Percentiles rank a stretch among this genome's conserved stretches.
Evolutionary conservation across 2,797 vertebrate species (phyloP).

Genomic region (Pitangus sulphuratus): DNA sequence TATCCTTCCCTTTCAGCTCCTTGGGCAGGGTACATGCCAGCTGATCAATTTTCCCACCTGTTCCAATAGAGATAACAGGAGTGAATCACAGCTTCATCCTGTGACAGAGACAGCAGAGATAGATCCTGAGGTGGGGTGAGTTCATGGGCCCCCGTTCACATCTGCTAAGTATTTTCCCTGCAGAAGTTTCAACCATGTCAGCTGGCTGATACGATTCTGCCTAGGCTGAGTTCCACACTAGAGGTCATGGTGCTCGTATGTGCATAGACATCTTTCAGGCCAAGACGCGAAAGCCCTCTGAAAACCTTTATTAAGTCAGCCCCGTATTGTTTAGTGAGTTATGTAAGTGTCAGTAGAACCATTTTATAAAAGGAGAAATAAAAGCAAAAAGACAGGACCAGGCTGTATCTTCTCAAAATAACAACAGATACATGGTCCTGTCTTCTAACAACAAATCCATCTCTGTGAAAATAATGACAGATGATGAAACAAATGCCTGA

Average conservation of each 20-base stretch:
- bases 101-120: neutral
- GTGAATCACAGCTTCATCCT: neutral
- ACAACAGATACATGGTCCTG: neutral
- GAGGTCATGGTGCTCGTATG: neutral
- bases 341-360: neutral
- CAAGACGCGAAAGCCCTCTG: neutral
- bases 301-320: neutral
- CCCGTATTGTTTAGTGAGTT: neutral
- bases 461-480: slow-evolving; percentile 25
- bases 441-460: slow-evolving; percentile 18
- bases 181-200: neutral
- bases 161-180: neutral
- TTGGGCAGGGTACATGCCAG: slow-evolving; percentile 96
- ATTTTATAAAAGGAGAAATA: slow-evolving; percentile 1
- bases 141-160: neutral
- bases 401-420: slow-evolving; percentile 18
- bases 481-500: slow-evolving; percentile 47
- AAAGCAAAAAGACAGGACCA: neutral
- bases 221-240: neutral
- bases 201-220: neutral
- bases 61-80: slow-evolving; percentile 62
- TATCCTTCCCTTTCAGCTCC: slow-evolving; percentile 95
- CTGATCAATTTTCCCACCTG: slow-evolving; percentile 87
- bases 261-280: neutral
- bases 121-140: neutral